Evolutionary conservation across 2,113 vertebrate genomes (phyloP), one percentile per base, ranked within the genome.

Genomic region (Vanacampus margaritifer): DNA sequence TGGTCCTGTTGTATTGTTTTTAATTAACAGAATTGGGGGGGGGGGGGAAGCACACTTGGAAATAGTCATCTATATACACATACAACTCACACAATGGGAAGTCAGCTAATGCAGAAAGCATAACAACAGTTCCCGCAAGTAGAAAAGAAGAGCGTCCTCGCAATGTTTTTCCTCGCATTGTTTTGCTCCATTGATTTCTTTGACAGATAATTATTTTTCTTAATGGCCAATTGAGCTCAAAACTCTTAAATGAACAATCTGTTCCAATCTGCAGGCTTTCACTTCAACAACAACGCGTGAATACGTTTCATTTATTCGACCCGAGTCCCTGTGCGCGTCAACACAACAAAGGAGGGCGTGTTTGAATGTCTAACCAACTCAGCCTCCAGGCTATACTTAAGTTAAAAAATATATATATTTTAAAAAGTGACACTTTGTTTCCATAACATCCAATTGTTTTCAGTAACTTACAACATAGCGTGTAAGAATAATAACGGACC

Each of bases 221-320:
- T 65, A 79, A 80, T 23, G 72, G 72, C 28, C 74, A 83, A 85
- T 84, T 79, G 74, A 86, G 76, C 45, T 74, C 60, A 64, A 70
- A 74, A 69, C 51, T 64, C 78, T 81, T 69, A 62, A 71, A 79
- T 82, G 77, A 74, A 61, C 66, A 37, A 5, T 4, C 59, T 39
- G 67, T 65, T 67, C 76, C 71, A 66, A 66, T 81, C 72, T 64
- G 77, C 72, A 28, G 61, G 74, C 77, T 72, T 85, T 74, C 59
- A 79, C 83, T 81, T 82, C 78, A 32, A 35, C 26, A 56, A 72
- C 72, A 79, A 75, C 79, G 77, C 77, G 86, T 60, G 80, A 83
- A 81, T 76, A 45, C 56, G 63, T 86, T 75, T 66, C 74, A 86
- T 87, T 81, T 82, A 84, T 80, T 78, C 60, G 53, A 54, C 59